Evolutionary conservation across 2,797 vertebrate species (phyloP).

Genomic region (Scarus forsteni): DNA sequence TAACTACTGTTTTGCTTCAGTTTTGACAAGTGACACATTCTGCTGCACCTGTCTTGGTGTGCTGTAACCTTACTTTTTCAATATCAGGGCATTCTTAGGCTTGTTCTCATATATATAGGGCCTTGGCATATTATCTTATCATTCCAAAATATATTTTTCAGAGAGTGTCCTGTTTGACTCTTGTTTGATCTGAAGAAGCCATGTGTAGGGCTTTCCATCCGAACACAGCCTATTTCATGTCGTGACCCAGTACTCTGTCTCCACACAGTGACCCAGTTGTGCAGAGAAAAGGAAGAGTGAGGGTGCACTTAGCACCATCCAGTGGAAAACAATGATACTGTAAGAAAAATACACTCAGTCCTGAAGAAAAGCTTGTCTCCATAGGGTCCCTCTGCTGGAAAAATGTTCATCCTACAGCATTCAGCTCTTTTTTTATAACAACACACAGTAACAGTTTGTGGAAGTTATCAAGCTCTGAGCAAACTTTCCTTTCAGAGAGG

Average conservation of each 20-base stretch:
- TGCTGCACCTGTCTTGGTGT: neutral
- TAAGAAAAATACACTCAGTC: constrained; percentile 15
- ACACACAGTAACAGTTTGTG: constrained; percentile 11
- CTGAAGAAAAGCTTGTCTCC: constrained; percentile 22
- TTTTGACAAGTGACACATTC: constrained; percentile 10
- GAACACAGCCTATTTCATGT: constrained; percentile 37
- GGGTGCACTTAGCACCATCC: constrained; percentile 75
- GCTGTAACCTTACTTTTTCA: neutral
- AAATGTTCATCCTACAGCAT: constrained; percentile 59
- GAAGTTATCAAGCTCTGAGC: neutral
- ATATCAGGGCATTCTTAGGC: neutral
- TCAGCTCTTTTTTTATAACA: constrained; percentile 31
- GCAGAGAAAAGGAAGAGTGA: constrained; percentile 7
- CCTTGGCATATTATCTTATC: neutral
- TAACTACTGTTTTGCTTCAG: neutral
- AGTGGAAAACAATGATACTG: constrained; percentile 73
- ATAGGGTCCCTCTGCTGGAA: constrained; percentile 79
- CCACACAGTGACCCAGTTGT: constrained; percentile 63
- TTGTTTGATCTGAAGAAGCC: neutral
- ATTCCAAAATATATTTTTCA: neutral
- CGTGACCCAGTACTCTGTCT: constrained; percentile 45
- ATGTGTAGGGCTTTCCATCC: constrained; percentile 11
- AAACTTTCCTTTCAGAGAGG: neutral
- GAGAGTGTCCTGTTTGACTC: neutral
- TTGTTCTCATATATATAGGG: neutral